Percentiles rank a stretch among this genome's conserved stretches.
phyloP scores from a whole-genome alignment of 1,140 invertebrate species.

The Sycophaga agraensis region DNA sequence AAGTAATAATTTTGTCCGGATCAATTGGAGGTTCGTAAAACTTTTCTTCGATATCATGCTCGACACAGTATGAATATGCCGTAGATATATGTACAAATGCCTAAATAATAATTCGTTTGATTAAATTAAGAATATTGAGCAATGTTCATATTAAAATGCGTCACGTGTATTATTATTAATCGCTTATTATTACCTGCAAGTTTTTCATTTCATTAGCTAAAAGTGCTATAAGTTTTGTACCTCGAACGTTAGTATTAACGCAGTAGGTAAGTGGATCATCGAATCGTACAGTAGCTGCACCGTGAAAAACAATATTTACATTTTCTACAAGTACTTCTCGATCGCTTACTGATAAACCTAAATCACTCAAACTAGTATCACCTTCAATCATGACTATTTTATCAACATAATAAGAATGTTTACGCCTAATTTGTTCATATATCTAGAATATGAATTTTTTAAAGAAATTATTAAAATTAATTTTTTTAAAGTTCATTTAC shows the following conservation, averaged over 20 bases:
- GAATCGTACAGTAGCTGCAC: slow-evolving; percentile 87
- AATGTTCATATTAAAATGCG: neutral
- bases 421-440: slow-evolving; percentile 55
- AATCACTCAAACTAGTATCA: slow-evolving; percentile 60
- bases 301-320: slow-evolving; percentile 78
- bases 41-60: slow-evolving; percentile 64
- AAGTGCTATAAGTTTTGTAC: slow-evolving; percentile 62
- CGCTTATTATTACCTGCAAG: slow-evolving; percentile 59
- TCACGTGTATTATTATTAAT: neutral
- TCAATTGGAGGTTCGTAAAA: slow-evolving; percentile 56
- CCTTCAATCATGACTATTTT: slow-evolving; percentile 65
- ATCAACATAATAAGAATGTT: slow-evolving; percentile 48
- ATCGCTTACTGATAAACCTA: slow-evolving; percentile 63
- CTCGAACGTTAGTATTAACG: slow-evolving; percentile 64
- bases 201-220: slow-evolving; percentile 67
- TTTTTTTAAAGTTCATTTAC: neutral
- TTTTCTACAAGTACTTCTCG: slow-evolving; percentile 53
- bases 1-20: slow-evolving; percentile 52
- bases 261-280: slow-evolving; percentile 74
- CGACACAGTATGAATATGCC: slow-evolving; percentile 69
- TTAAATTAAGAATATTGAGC: neutral
- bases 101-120: slow-evolving; percentile 26
- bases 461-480: neutral
- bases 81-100: slow-evolving; percentile 63
- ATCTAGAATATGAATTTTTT: slow-evolving; percentile 45